These are phyloP conservation scores for Megaptera novaeangliae DNA, from an alignment of 2,113 vertebrate genomes.

Conservation along the genomic window DNA sequence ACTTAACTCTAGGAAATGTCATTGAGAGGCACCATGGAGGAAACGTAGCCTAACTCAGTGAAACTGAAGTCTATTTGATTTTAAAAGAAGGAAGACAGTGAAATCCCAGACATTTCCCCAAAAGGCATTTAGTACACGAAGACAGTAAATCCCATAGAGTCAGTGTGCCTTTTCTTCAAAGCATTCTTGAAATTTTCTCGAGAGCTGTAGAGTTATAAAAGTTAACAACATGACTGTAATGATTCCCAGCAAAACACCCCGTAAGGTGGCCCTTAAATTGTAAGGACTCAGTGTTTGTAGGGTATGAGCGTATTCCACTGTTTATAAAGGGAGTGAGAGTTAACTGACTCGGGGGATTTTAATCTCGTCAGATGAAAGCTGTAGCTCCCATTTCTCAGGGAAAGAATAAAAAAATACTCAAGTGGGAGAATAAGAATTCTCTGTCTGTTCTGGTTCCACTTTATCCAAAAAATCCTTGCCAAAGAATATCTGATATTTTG, in stretches of 20 bases:
- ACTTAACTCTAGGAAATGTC: slow-evolving; percentile 20
- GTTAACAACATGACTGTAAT: background rate
- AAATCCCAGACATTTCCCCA: background rate
- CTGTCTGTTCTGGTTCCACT: background rate
- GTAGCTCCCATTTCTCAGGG: background rate
- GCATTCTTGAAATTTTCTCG: slow-evolving; percentile 7
- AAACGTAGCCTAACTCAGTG: background rate
- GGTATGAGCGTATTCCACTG: background rate
- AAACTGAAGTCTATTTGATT: slow-evolving; percentile 33
- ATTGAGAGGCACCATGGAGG: background rate
- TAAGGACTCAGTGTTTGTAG: background rate
- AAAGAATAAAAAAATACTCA: background rate
- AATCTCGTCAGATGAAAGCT: background rate
- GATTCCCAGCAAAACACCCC: background rate
- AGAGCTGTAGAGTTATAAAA: slow-evolving; percentile 31
- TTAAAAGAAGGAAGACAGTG: slow-evolving; percentile 43
- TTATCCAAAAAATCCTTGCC: background rate
- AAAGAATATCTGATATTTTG: background rate
- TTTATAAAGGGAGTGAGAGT: background rate
- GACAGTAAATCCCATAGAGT: background rate
- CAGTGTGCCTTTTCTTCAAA: background rate
- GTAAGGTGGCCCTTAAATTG: background rate
- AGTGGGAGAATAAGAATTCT: background rate
- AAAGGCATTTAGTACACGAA: background rate
- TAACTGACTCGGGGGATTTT: background rate